Percentiles rank a stretch among this genome's conserved stretches.
These are phyloP conservation scores for Heliconius hortense DNA, from an alignment of 2,888 invertebrate genomes.

Conservation along the genomic window DNA sequence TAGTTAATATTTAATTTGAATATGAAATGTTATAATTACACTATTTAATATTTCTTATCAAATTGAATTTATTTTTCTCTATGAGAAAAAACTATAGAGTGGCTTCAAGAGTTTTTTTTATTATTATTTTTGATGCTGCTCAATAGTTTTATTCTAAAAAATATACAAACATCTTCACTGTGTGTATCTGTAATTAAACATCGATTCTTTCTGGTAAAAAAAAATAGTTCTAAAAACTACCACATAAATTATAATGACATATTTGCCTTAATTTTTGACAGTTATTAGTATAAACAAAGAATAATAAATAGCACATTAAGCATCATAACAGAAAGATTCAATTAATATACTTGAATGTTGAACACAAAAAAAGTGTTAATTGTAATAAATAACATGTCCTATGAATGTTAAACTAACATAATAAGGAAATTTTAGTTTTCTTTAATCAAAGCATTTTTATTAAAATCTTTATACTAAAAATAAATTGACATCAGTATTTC, in stretches of 20 bases:
- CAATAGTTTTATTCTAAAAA: not conserved
- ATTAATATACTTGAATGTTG: not conserved
- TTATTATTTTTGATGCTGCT: not conserved
- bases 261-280: not conserved
- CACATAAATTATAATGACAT: not conserved
- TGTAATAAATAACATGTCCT: constrained; percentile 21
- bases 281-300: not conserved
- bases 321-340: not conserved
- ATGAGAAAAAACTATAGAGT: not conserved
- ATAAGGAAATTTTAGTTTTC: constrained; percentile 7
- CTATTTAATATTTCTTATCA: no score
- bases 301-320: no score
- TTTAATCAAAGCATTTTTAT: not conserved
- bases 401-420: constrained; percentile 2
- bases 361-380: not conserved
- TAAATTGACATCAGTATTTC: not conserved
- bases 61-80: not conserved
- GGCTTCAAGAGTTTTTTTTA: not conserved
- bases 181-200: not conserved
- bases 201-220: not conserved
- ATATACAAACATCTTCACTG: not conserved
- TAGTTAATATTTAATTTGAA: not conserved
- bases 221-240: not conserved
- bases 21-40: not conserved
- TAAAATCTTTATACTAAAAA: not conserved